Conservation (phyloP, 2,113 vertebrate genomes). For the Bufo bufo region DNA sequence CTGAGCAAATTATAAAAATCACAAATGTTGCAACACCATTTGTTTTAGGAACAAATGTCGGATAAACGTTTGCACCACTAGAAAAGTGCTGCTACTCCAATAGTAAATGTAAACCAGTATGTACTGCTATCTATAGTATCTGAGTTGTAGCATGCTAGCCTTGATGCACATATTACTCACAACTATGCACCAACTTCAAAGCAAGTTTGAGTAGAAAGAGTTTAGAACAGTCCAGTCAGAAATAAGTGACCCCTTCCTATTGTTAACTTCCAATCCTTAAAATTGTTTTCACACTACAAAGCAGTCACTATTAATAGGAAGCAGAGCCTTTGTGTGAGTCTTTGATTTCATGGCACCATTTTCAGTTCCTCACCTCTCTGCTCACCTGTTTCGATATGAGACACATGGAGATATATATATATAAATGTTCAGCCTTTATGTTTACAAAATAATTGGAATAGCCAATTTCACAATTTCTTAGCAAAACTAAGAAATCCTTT, state of each 20-base stretch:
- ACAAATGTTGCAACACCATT: no score
- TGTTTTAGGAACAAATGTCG: no score
- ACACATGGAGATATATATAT: background rate
- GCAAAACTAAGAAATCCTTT: slow-evolving; percentile 22
- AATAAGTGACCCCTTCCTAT: background rate
- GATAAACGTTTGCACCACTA: no score
- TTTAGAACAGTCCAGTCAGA: background rate
- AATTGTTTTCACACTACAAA: background rate
- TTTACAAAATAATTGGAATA: slow-evolving; percentile 44
- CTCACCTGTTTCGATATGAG: slow-evolving; percentile 14
- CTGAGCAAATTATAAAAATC: no score
- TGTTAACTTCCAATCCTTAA: background rate
- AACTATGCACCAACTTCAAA: background rate
- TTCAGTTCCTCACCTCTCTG: background rate
- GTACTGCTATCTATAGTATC: background rate
- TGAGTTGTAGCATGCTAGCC: background rate
- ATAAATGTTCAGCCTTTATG: slow-evolving; percentile 17
- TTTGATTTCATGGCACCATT: slow-evolving; percentile 21
- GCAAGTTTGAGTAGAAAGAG: background rate
- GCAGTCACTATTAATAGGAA: background rate
- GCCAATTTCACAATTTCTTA: slow-evolving; percentile 17
- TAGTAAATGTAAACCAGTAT: no score
- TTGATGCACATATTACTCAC: background rate
- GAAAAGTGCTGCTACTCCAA: no score
- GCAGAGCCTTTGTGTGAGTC: background rate